Conservation (phyloP, 2,113 vertebrate species). For the Tenrec ecaudatus region DNA sequence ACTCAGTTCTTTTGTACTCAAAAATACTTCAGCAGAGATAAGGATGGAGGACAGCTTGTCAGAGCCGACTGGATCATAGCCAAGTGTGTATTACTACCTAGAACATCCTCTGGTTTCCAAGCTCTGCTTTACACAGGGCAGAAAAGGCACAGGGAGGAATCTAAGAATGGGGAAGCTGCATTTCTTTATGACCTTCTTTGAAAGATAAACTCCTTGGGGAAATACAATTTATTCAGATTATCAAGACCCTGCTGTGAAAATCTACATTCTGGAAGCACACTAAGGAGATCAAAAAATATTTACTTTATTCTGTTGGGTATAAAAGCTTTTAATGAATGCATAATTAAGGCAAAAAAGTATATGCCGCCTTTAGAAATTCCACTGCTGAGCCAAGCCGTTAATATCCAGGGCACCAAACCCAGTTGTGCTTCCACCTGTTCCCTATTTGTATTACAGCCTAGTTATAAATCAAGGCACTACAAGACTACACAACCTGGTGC, state of each 20-base stretch:
- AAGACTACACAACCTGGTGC: constrained; percentile 60
- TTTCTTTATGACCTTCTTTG: constrained; percentile 92
- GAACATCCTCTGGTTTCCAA: constrained; percentile 77
- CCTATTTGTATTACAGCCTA: constrained; percentile 86
- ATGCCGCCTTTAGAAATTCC: constrained; percentile 89
- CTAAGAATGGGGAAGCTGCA: constrained; percentile 85
- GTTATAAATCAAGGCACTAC: constrained; percentile 86
- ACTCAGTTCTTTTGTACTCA: constrained; percentile 71
- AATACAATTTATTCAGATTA: constrained; percentile 94
- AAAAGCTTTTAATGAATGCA: constrained; percentile 94
- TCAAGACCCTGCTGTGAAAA: constrained; percentile 93
- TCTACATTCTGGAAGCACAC: constrained; percentile 92
- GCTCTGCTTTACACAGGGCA: constrained; percentile 82
- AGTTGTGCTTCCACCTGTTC: constrained; percentile 90
- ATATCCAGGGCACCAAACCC: constrained; percentile 86
- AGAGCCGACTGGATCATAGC: constrained; percentile 82
- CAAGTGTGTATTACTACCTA: constrained; percentile 72
- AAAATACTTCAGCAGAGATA: constrained; percentile 76
- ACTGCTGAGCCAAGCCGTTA: constrained; percentile 89
- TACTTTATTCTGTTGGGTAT: constrained; percentile 93
- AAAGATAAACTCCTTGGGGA: constrained; percentile 93
- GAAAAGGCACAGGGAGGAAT: constrained; percentile 87
- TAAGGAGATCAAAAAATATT: constrained; percentile 94
- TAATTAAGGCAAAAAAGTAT: constrained; percentile 91
- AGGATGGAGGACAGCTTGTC: constrained; percentile 82